phyloP scores from a whole-genome alignment of 2,797 vertebrate species.

The Falco berigora region DNA sequence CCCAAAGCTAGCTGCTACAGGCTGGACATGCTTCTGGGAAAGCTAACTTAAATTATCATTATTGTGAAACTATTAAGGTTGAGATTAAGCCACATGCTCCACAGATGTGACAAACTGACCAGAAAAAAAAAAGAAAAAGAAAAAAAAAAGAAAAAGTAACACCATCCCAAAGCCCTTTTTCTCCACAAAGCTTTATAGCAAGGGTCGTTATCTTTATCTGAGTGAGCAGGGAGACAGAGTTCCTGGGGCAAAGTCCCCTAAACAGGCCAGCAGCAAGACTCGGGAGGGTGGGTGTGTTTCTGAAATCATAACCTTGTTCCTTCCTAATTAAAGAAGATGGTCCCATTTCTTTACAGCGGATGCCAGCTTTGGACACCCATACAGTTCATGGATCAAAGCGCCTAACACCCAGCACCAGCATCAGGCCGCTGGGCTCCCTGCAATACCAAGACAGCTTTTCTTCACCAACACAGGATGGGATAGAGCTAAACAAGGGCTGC shows the following conservation, averaged over 20 bases:
- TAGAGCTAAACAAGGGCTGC: not conserved
- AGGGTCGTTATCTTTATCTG: not conserved
- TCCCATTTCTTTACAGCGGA: not conserved
- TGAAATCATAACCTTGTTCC: not conserved
- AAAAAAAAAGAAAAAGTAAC: not conserved
- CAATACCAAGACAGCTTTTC: not conserved
- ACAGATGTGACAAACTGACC: not conserved
- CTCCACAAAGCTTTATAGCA: not conserved
- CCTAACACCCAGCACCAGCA: not conserved
- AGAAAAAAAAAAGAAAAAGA: not conserved
- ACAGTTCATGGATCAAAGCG: accelerated
- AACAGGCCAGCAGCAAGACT: not conserved
- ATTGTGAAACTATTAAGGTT: not conserved
- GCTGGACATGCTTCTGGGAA: not conserved
- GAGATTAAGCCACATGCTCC: not conserved
- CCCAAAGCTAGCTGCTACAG: not conserved
- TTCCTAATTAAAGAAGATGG: not conserved
- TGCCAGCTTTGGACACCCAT: not conserved
- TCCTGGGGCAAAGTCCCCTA: not conserved
- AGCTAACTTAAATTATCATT: not conserved
- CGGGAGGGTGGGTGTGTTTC: not conserved
- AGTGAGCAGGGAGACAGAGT: not conserved
- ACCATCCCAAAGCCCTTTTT: not conserved
- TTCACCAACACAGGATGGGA: accelerated
- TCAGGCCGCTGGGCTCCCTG: not conserved